Percentiles rank a stretch among this genome's conserved stretches.
Conservation (phyloP, 2,888 invertebrate species). For the Tipula lateralis region DNA sequence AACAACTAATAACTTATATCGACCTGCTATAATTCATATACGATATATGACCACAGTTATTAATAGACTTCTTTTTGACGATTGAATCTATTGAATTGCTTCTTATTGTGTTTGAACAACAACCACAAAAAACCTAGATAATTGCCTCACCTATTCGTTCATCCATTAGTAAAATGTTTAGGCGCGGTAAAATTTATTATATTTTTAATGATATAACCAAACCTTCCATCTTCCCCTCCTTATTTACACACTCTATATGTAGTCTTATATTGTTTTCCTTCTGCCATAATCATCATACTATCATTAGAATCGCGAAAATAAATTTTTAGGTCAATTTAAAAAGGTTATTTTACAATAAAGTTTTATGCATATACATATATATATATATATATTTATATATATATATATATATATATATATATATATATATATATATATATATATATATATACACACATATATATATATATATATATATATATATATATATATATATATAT, state of each 20-base stretch:
- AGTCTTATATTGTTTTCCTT: not conserved
- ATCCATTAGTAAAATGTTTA: constrained; percentile 11
- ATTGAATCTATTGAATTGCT: constrained; percentile 11
- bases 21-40: not conserved
- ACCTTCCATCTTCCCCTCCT: not conserved
- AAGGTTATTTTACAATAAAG: not conserved
- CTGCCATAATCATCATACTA: not conserved
- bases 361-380: not conserved
- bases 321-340: not conserved
- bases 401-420: too few relatives aligned
- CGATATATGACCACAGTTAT: not conserved
- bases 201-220: constrained; percentile 19
- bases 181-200: constrained; percentile 1
- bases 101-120: not conserved
- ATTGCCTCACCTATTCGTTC: constrained; percentile 4
- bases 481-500: too few relatives aligned
- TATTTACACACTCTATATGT: not conserved
- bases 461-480: too few relatives aligned
- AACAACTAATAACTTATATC: not conserved
- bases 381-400: too few relatives aligned
- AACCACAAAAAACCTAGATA: constrained; percentile 6
- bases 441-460: too few relatives aligned
- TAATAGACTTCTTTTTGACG: not conserved
- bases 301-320: not conserved
- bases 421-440: too few relatives aligned